Evolutionary conservation across 2,888 invertebrate genomes (phyloP), one percentile per base, ranked within the genome.

Genomic region (Griposia aprilina): DNA sequence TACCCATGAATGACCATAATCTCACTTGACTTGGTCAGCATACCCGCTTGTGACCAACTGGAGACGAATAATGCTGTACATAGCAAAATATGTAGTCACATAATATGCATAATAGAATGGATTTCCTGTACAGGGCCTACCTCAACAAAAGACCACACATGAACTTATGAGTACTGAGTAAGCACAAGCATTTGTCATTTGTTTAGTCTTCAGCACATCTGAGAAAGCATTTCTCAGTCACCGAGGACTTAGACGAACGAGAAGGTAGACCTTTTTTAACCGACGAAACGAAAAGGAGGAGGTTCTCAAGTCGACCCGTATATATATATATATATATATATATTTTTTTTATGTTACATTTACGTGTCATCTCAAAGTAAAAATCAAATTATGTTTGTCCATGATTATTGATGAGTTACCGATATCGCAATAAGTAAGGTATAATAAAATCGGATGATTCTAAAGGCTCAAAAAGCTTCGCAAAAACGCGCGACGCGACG

Each of bases 141-240:
- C 63, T 78, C 71, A 79, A 81, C 36, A 69, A 73, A 71, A 50
- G 48, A 68, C 59, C 41, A 75, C 66, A 67, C 74, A 74, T 17
- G 63, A 36, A 23, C 63, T n/a, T 0, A 30, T 1, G 3, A 41
- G 0, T 62, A 63, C 67, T 52, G 11, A 67, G 41, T 63, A 59
- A 7, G 67, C 82, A 80, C n/a, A 62, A 72, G 74, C 66, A 81
- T 89, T 78, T 85, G 85, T 89, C 86, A 88, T 90, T 69, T 91
- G 92, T 92, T 92, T 91, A 88, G 91, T 91, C 90, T 91, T 17
- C 52, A 59, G 48, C 45, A 67, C 36, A 74, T 45, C 78, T 74
- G 66, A 74, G 68, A 70, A 59, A 45, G 75, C 62, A 78, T 69
- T 82, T 83, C 62, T 76, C 13, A 48, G 72, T 77, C 80, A 63